Percentiles rank a stretch among this genome's conserved stretches.
phyloP scores from a whole-genome alignment of 1,140 invertebrate genomes.

The Aphidius ervi region DNA sequence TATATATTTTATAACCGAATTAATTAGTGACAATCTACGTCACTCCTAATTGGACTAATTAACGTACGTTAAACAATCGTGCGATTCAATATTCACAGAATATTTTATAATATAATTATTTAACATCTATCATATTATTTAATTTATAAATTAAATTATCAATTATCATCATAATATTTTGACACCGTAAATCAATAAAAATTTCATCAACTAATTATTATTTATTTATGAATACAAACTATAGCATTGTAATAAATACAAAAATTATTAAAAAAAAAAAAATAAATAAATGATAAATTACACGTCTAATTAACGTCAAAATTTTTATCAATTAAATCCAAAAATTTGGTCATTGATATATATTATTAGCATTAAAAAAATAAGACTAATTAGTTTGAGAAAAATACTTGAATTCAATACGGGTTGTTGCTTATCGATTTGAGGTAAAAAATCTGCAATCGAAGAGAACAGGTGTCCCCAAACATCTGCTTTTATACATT shows the following conservation, averaged over 20 bases:
- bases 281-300: background rate
- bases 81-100: constrained; percentile 20
- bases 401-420: constrained; percentile 2
- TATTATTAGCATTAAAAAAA: too few relatives aligned
- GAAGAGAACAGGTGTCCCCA: constrained; percentile 1
- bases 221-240: too few relatives aligned
- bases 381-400: too few relatives aligned
- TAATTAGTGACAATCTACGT: constrained; percentile 44
- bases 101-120: constrained; percentile 2
- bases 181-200: too few relatives aligned
- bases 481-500: constrained; percentile 6
- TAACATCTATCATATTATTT: constrained; percentile 10
- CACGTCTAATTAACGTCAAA: background rate
- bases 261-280: background rate
- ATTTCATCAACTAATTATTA: too few relatives aligned
- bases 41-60: constrained; percentile 48
- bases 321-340: background rate
- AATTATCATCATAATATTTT: too few relatives aligned
- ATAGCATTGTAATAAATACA: too few relatives aligned
- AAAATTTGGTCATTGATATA: background rate
- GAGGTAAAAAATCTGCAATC: constrained; percentile 12
- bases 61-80: constrained; percentile 37
- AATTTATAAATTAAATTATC: background rate
- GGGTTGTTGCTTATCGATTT: constrained; percentile 10
- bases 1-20: constrained; percentile 29